Base-by-base conservation (phyloP, 1,140 invertebrate species). In the Orussus abietinus region DNA sequence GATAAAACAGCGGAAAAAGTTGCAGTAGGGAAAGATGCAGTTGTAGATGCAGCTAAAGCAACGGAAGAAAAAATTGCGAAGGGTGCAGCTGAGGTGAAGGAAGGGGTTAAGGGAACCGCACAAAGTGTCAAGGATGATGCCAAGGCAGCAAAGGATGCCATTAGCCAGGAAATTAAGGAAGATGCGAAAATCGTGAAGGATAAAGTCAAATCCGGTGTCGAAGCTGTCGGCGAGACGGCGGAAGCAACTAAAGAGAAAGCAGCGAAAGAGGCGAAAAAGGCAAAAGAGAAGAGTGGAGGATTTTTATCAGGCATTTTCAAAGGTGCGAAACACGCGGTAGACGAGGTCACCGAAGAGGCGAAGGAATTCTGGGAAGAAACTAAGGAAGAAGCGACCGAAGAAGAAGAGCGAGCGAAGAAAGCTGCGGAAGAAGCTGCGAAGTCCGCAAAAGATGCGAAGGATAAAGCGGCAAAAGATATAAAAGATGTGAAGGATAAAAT, bases 41-140 rank as follows among this genome's bases (percentile, higher is more conserved):
- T 4, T 50, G 49, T 37, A 55, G 43, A 39, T 53, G 48, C 1
- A 49, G 51, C 45, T 3, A 14, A 11, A 12, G 12, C 5, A 4
- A n/a, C 22, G 22, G 22, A 25, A 6, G 22, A 25, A n/a, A 6
- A n/a, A 7, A n/a, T n/a, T 7, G 6, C 22, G n/a, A 66, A n/a
- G n/a, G n/a, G n/a, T n/a, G n/a, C 62, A 1, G 14, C 36, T 0
- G 55, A 61, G 34, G 66, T 69, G 31, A 17, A 66, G 5, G 58
- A 65, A n/a, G 64, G 67, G 9, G 55, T 50, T 4, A 52, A 34
- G 33, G 57, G 56, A 20, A 41, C 44, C 3, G 55, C 66, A 1
- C 6, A 20, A 20, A 42, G 18, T 13, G 13, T 52, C 4, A 59
- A 56, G 4, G 48, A 57, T 11, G 52, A 28, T 15, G 34, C 12